Base-by-base conservation (phyloP, 2,888 invertebrate species). In the Byasa hedistus region DNA sequence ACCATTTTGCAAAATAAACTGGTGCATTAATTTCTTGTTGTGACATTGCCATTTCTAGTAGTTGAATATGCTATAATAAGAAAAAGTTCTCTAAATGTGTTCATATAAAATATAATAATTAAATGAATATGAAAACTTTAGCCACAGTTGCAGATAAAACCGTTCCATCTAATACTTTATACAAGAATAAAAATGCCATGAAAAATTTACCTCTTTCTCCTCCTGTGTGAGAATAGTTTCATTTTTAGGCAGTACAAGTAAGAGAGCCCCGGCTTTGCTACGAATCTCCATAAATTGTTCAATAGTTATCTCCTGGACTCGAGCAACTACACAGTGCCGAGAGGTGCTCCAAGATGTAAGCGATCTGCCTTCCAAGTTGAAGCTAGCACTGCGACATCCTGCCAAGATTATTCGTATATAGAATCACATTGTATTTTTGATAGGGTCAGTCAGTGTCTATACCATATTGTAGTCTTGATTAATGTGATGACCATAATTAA, bases 321-420 rank as follows among this genome's bases (percentile, higher is more conserved):
- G 94, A 3, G 96, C 94, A 21, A 98, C 93, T 2, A 98, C 95
- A 84, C 98, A 98, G 83, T 98, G 97, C 56, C 98, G 94, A n/a
- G 96, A 95, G 21, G 97, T 96, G 77, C 95, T 95, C 95, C 96
- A 97, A 32, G 96, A 95, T 63, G 94, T 94, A 4, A 98, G 85
- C 0, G 98, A 96, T 73, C 97, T 94, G 12, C 97, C 98, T 89
- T 98, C 98, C 73, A 98, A 91, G 75, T 97, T 98, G 73, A 98
- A 93, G 22, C 95, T 93, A 21, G 98, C 95, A 79, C 95, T 95
- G 71, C 98, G 94, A 80, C 97, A 97, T 73, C 98, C 98, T 97
- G 65, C 1, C 10, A 51, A 51, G 7, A 5, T 39, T 15, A 39
- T 39, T 39, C 1, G 12, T 39, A 15, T 15, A 15, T 39, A 39